Evolutionary conservation across 92 coral and sea anemone species (phyloP).

Genomic region (Anthopleura xanthogrammica): DNA sequence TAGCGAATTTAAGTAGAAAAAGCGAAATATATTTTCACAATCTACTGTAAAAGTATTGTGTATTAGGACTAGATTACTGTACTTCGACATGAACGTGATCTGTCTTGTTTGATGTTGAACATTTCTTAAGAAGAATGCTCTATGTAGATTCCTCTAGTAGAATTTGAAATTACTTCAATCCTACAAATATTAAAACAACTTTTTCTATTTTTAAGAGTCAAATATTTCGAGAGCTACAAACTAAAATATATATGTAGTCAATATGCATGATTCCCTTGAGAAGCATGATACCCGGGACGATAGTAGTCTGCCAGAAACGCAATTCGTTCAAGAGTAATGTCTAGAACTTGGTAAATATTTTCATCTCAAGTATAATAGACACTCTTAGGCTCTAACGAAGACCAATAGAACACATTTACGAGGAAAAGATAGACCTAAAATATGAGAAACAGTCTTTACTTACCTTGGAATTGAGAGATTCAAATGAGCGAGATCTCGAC

Average conservation of each 20-base stretch:
- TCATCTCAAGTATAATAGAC: background rate
- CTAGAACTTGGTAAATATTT: background rate
- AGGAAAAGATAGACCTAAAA: background rate
- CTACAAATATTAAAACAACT: background rate
- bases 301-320: background rate
- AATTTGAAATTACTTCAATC: background rate
- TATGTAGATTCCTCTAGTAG: background rate
- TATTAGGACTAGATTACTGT: background rate
- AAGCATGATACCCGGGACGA: too few relatives aligned
- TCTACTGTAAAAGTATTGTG: background rate
- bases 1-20: background rate
- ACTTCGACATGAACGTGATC: background rate
- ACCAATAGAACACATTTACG: background rate
- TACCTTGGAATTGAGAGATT: slow-evolving; percentile 80
- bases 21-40: background rate
- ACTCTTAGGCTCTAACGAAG: background rate
- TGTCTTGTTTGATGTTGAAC: background rate
- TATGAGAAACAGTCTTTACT: background rate
- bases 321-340: background rate
- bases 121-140: background rate
- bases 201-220: background rate
- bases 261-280: too few relatives aligned
- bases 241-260: too few relatives aligned
- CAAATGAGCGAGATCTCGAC: slow-evolving; percentile 66
- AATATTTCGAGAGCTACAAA: background rate